phyloP scores from a whole-genome alignment of 2,888 invertebrate species.

The Protophormia terraenovae region DNA sequence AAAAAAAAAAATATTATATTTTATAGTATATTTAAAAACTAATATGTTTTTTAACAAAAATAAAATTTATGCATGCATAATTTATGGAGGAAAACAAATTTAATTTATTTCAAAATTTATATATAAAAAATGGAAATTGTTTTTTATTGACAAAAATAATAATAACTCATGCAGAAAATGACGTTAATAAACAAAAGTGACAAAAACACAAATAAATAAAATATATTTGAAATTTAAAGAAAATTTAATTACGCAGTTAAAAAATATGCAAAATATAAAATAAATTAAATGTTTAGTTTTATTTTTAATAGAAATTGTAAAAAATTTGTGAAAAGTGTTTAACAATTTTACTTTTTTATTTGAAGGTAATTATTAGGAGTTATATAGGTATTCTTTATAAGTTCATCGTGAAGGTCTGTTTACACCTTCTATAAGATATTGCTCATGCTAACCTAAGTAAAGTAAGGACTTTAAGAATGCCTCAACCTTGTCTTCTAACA shows the following conservation, averaged over 20 bases:
- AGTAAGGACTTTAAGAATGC: too few species aligned
- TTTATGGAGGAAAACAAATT: slow-evolving; percentile 9
- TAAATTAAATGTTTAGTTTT: too few species aligned
- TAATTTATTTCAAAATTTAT: background rate
- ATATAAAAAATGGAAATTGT: background rate
- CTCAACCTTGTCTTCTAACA: too few species aligned
- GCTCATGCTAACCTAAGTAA: too few species aligned
- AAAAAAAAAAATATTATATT: slow-evolving; percentile 41
- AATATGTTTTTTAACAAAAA: background rate
- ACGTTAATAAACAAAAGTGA: slow-evolving; percentile 25
- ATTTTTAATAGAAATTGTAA: too few species aligned
- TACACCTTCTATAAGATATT: too few species aligned
- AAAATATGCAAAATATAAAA: too few species aligned
- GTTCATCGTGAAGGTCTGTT: too few species aligned
- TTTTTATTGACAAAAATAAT: slow-evolving; percentile 33
- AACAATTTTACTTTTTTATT: too few species aligned
- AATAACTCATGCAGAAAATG: slow-evolving; percentile 52
- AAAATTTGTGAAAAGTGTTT: too few species aligned
- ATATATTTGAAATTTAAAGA: background rate
- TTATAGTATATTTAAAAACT: slow-evolving; percentile 11
- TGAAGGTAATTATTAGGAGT: too few species aligned
- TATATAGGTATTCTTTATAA: too few species aligned
- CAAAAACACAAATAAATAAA: background rate
- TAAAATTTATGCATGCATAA: slow-evolving; percentile 53
- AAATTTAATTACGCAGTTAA: background rate